phyloP scores from a whole-genome alignment of 2,797 vertebrate genomes.

The Mormyrops attenuatus region DNA sequence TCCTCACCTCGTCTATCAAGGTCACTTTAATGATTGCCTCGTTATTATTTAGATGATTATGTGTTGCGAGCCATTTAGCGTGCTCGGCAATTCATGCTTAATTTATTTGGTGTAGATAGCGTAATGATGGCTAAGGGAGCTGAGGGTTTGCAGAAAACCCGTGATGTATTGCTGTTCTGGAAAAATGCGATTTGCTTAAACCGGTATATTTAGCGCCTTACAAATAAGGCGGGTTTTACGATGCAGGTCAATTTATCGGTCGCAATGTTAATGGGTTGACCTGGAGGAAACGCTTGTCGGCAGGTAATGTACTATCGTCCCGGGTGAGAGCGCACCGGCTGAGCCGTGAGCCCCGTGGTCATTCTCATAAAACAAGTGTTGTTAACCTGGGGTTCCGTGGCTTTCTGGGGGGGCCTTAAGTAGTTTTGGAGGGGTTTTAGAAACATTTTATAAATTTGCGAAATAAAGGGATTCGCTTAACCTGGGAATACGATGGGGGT shows the following conservation, averaged over 20 bases:
- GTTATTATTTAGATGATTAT: constrained; percentile 53
- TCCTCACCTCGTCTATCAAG: constrained; percentile 46
- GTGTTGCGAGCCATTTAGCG: constrained; percentile 50
- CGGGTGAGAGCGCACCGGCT: not conserved
- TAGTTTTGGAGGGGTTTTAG: not conserved
- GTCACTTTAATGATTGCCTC: constrained; percentile 51
- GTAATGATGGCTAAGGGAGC: constrained; percentile 23
- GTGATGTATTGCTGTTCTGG: constrained; percentile 18
- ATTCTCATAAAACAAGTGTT: not conserved
- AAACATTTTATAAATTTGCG: not conserved
- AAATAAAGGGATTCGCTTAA: not conserved
- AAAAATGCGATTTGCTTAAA: constrained; percentile 27
- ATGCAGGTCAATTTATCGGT: constrained; percentile 31
- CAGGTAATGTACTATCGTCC: not conserved
- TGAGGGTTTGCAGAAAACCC: constrained; percentile 12
- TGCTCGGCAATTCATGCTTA: constrained; percentile 50
- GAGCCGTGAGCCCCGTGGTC: not conserved
- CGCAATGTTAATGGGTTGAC: not conserved
- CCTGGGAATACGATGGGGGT: not conserved
- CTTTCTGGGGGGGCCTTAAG: not conserved
- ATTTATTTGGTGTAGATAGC: constrained; percentile 41
- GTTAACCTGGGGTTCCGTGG: not conserved
- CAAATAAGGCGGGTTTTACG: constrained; percentile 22
- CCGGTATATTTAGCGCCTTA: constrained; percentile 27
- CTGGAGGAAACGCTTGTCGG: not conserved